Base-by-base conservation (phyloP, 1,140 invertebrate genomes). In the Drosophila kepulauana region DNA sequence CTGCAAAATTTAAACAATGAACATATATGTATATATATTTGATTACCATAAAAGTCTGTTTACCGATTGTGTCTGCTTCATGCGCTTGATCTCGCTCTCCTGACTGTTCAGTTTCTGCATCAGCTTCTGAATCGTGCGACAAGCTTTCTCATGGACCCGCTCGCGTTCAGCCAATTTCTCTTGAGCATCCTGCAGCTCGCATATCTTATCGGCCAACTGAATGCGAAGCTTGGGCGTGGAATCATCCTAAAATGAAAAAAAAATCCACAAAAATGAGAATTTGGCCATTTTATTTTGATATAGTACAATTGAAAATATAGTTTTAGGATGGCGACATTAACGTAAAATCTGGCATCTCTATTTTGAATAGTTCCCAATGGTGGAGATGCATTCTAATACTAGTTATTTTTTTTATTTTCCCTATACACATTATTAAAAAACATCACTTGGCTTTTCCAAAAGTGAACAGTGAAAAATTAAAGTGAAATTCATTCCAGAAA, bases 111-210 rank as follows among this genome's bases (percentile, higher is more conserved):
- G 56, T 43, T 80, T 84, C 30, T 91, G 78, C 85, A 92, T 85
- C 11, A 92, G 57, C 48, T 92, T 92, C 33, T 92, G 85, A 35
- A 92, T 90, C n/a, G 82, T 82, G 62, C 81, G 78, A 20, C 79
- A 89, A 0, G 88, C 81, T 48, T 91, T 77, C 11, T 92, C 88
- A 59, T 92, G 75, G 8, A 82, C 80, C 41, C 80, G 67, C 6
- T 82, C 78, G 1, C 82, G 75, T 41, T 91, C 88, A 25, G 75
- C 51, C 1, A 92, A 54, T 54, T 91, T 78, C 35, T 91, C 81
- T 28, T 91, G 73, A 0, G 78, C 49, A 48, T 91, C 91, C 49
- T 91, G 79, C 2, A 92, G 72, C 35, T 89, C 76, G 38, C 90
- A 91, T 4, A 71, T 69, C 25, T 72, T 91, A 45, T 92, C 78